Evolutionary conservation across 2,888 invertebrate genomes (phyloP), one percentile per base, ranked within the genome.

Genomic region (Acronicta aceris): DNA sequence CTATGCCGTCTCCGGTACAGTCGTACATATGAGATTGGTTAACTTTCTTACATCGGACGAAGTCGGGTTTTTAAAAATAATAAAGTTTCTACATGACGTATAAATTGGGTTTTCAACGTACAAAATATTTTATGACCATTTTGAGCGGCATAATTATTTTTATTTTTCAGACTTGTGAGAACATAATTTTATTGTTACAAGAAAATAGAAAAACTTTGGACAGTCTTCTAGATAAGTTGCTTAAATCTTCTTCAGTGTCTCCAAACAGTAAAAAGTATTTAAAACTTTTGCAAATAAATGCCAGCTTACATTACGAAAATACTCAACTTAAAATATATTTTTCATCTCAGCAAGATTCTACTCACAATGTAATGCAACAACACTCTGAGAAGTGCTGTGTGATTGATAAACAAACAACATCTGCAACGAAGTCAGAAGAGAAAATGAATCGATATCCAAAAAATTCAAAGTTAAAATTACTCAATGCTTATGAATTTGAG

Each of bases 291-390:
- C 79, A 82, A 76, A 71, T 78, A 7, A 85, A 86, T 57, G 80
- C 82, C 12, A 76, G 70, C 30, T 68, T 86, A n/a, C 79, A 85
- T 59, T 85, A 80, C 40, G 85, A 86, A 76, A 86, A 86, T 55
- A 81, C 81, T 15, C 83, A 84, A 72, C 63, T 85, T 40, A 86
- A 86, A 73, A 74, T 86, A 54, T 59, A 62, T 53, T 36, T 71
- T 15, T 60, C 65, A 54, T 76, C 73, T 52, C 58, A 64, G 30
- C 70, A 69, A 60, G 60, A 67, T n/a, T 46, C 47, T 3, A 46
- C 54, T 10, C 57, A 45, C n/a, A 47, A 43, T 27, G 41, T 30
- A 13, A 17, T 13, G 13, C 48, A 57, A 30, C 56, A 63, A 6
- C 33, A 53, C 16, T 53, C 43, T 12, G 49, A 71, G 8, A 60